These are phyloP conservation scores for Heptranchias perlo DNA, from an alignment of 2,113 vertebrate genomes.

Conservation along the genomic window DNA sequence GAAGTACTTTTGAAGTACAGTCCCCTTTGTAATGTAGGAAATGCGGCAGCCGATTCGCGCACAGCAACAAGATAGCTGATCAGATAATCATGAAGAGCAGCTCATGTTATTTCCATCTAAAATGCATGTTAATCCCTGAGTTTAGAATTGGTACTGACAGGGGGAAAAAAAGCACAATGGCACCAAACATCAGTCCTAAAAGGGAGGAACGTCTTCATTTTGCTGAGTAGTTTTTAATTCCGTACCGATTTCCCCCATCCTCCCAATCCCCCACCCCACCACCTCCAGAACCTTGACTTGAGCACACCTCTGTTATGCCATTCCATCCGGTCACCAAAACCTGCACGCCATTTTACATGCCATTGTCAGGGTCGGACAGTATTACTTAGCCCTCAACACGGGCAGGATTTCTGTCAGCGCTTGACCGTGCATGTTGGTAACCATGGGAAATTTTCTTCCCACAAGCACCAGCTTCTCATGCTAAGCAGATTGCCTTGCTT, in stretches of 20 bases:
- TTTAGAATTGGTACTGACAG: not conserved
- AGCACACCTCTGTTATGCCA: too few species aligned
- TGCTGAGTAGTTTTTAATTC: not conserved
- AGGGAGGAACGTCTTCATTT: not conserved
- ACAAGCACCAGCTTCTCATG: not conserved
- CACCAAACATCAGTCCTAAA: not conserved
- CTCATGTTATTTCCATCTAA: not conserved
- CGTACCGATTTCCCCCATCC: not conserved
- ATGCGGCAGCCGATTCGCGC: not conserved
- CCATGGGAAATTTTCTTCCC: not conserved
- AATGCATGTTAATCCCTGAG: not conserved
- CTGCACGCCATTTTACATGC: too few species aligned
- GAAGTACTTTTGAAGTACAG: not conserved
- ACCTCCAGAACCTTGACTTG: not conserved
- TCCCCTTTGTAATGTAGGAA: not conserved
- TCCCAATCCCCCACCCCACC: not conserved
- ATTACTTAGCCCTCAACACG: not conserved
- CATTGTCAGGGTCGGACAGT: not conserved
- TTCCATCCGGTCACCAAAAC: too few species aligned
- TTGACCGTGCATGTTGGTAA: not conserved
- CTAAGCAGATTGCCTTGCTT: conserved; percentile 22
- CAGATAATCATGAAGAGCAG: not conserved
- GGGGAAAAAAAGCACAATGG: too few species aligned
- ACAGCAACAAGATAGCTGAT: not conserved
- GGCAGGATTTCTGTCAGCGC: not conserved